Conservation (phyloP, 2,888 invertebrate genomes). For the Himalopsyche kuldschensis region DNA sequence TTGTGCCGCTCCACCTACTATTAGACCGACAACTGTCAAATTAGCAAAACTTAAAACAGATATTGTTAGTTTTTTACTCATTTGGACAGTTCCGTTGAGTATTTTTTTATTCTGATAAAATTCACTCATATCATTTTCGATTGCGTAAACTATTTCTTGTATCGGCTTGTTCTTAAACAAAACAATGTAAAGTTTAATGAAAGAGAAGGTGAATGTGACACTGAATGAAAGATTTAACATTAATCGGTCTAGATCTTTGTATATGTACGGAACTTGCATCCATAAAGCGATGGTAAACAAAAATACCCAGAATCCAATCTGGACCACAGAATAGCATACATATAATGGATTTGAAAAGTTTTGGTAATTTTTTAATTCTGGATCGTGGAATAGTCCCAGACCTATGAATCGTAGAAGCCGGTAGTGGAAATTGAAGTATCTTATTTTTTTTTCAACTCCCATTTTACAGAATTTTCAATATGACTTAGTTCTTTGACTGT, state of each 20-base stretch:
- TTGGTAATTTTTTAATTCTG: constrained; percentile 5
- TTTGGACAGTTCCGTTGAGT: not conserved
- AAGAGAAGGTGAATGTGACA: constrained; percentile 23
- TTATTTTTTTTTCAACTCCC: not conserved
- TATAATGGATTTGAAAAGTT: constrained; percentile 29
- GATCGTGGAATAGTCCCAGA: constrained; percentile 23
- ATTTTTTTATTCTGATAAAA: constrained; percentile 27
- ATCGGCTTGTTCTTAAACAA: constrained; percentile 15
- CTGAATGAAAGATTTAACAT: constrained; percentile 33
- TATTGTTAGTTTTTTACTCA: constrained; percentile 16
- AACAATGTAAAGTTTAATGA: constrained; percentile 26
- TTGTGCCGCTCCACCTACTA: constrained; percentile 24
- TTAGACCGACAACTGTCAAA: constrained; percentile 25
- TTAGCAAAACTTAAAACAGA: constrained; percentile 33
- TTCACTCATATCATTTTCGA: constrained; percentile 23
- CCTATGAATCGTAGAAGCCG: constrained; percentile 22
- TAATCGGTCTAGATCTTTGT: constrained; percentile 22
- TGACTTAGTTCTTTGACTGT: no score
- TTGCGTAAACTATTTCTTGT: constrained; percentile 23
- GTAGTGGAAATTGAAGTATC: constrained; percentile 24
- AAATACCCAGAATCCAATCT: constrained; percentile 23
- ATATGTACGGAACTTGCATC: constrained; percentile 26
- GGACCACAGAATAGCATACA: constrained; percentile 16
- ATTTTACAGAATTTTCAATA: not conserved
- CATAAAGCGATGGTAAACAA: constrained; percentile 22